phyloP scores from a whole-genome alignment of 2,113 vertebrate genomes.

The Crotalus viridis region DNA sequence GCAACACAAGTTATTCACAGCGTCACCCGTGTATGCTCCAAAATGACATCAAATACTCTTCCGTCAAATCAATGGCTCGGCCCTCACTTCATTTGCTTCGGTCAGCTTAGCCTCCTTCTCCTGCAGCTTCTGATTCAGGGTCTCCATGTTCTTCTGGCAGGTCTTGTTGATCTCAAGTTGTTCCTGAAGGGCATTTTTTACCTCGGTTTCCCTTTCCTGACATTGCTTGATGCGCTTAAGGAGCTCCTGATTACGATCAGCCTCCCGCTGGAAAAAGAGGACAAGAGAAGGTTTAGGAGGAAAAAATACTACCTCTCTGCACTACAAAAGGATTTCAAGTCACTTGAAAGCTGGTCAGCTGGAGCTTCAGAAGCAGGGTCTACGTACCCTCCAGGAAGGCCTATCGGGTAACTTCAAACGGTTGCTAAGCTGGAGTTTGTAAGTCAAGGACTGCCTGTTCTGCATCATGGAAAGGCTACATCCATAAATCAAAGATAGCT shows the following conservation, averaged over 20 bases:
- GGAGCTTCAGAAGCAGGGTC: background rate
- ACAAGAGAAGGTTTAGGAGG: background rate
- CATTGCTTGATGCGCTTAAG: conserved; percentile 78
- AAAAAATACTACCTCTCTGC: background rate
- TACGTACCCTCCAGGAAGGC: background rate
- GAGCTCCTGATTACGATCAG: conserved; percentile 88
- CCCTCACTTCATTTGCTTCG: conserved; percentile 80
- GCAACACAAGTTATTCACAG: background rate
- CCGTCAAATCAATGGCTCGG: background rate
- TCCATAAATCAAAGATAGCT: background rate
- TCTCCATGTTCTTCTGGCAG: conserved; percentile 77
- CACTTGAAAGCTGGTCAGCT: background rate
- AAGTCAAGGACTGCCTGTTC: background rate
- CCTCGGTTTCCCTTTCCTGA: conserved; percentile 79
- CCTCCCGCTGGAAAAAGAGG: conserved; percentile 75
- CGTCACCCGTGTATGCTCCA: background rate
- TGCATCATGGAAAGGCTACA: background rate
- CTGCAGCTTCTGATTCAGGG: conserved; percentile 77
- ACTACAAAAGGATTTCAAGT: background rate
- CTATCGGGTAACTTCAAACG: background rate
- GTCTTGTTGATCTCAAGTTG: conserved; percentile 76
- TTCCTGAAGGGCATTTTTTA: conserved; percentile 74
- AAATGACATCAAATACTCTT: background rate
- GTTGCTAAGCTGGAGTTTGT: background rate
- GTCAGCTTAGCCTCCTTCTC: conserved; percentile 80